phyloP scores from a whole-genome alignment of 2,888 invertebrate genomes.

The Trichopoda pennipes region DNA sequence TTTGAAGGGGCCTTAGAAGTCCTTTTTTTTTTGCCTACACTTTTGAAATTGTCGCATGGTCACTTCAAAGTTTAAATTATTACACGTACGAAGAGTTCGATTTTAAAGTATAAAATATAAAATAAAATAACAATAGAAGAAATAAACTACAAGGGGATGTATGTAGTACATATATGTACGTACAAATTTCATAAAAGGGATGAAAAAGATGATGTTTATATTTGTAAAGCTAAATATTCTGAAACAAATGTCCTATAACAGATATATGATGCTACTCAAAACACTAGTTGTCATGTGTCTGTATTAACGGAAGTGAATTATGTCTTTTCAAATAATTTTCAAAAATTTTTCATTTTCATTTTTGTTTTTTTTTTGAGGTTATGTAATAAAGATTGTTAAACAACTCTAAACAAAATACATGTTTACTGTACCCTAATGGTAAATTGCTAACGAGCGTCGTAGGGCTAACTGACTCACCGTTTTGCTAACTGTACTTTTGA shows the following conservation, averaged over 20 bases:
- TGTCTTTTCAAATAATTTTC: slow-evolving; percentile 72
- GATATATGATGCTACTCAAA: slow-evolving; percentile 58
- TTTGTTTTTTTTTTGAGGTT: slow-evolving; percentile 68
- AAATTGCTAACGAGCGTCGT: slow-evolving; percentile 48
- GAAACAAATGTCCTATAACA: slow-evolving; percentile 32
- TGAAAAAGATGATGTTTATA: slow-evolving; percentile 39
- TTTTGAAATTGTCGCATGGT: slow-evolving; percentile 79
- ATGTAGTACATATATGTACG: too few relatives aligned
- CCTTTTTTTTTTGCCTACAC: slow-evolving; percentile 58
- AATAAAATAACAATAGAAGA: slow-evolving; percentile 20
- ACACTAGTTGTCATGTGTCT: slow-evolving; percentile 56
- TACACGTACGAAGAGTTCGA: slow-evolving; percentile 68
- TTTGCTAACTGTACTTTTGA: slow-evolving; percentile 76
- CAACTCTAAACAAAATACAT: slow-evolving; percentile 10
- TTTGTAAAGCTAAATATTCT: slow-evolving; percentile 17
- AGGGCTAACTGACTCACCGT: slow-evolving; percentile 45
- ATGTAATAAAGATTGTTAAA: slow-evolving; percentile 66
- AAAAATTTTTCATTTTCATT: slow-evolving; percentile 48
- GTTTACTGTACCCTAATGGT: slow-evolving; percentile 53
- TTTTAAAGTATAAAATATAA: slow-evolving; percentile 62
- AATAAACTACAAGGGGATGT: slow-evolving; percentile 38
- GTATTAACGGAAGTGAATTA: slow-evolving; percentile 77
- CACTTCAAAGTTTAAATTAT: slow-evolving; percentile 80
- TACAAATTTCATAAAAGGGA: slow-evolving; percentile 46
- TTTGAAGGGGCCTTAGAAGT: slow-evolving; percentile 39